A percentile compares a stretch with the other conserved stretches of the same genome.
These are phyloP conservation scores for Leptinotarsa haldemani DNA, from an alignment of 2,888 invertebrate species.

Conservation along the genomic window DNA sequence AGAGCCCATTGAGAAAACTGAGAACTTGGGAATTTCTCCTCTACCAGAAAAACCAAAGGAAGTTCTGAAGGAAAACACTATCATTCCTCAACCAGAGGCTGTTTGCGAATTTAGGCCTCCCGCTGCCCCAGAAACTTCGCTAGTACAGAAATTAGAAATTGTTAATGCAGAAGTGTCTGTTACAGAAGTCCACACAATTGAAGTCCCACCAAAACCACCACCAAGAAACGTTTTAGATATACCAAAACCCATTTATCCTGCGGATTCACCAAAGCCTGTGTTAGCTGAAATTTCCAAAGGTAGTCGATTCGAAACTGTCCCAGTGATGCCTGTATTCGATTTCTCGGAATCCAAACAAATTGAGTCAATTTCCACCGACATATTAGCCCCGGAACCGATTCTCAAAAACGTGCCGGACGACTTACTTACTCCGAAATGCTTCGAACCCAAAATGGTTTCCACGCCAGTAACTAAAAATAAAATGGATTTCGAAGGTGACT, in stretches of 20 bases:
- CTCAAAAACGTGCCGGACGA: constrained; percentile 39
- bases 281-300: constrained; percentile 47
- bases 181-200: constrained; percentile 34
- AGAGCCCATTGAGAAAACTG: constrained; percentile 33
- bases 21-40: constrained; percentile 30
- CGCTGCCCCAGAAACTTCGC: constrained; percentile 36
- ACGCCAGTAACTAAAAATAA: constrained; percentile 51
- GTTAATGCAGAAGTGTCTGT: constrained; percentile 10
- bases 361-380: background rate
- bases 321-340: constrained; percentile 49
- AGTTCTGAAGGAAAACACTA: constrained; percentile 32
- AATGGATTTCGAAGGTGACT: constrained; percentile 38
- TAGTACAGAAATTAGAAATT: constrained; percentile 26
- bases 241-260: constrained; percentile 58
- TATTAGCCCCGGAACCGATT: background rate
- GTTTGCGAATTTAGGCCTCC: constrained; percentile 51
- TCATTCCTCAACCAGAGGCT: constrained; percentile 44
- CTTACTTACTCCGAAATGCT: constrained; percentile 46
- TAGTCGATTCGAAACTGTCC: background rate
- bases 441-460: constrained; percentile 59
- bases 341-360: constrained; percentile 45
- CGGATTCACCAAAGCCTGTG: constrained; percentile 59
- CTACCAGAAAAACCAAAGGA: constrained; percentile 21
- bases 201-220: constrained; percentile 64
- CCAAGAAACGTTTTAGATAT: constrained; percentile 57